These are phyloP conservation scores for Asarcornis scutulata DNA, from an alignment of 2,113 vertebrate genomes.

Conservation along the genomic window DNA sequence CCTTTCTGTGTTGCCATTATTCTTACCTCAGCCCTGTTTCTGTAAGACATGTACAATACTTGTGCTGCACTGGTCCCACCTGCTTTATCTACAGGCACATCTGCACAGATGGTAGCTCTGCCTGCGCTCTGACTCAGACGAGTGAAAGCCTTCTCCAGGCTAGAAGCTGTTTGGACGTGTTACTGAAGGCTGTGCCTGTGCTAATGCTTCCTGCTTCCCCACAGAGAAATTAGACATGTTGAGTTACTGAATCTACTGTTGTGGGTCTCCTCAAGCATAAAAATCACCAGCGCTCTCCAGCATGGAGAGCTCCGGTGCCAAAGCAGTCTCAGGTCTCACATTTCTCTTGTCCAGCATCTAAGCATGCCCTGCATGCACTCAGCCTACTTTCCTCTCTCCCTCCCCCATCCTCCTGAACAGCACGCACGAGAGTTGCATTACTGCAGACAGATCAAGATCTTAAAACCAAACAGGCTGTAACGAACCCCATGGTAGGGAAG, in stretches of 20 bases:
- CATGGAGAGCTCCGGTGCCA: neutral
- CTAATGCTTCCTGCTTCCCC: neutral
- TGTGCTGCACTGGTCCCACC: neutral
- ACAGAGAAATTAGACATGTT: neutral
- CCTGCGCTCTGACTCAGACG: neutral
- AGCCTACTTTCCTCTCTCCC: neutral
- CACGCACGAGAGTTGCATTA: accelerated
- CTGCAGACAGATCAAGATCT: neutral
- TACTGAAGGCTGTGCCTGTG: neutral
- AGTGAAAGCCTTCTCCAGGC: neutral
- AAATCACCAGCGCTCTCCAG: neutral
- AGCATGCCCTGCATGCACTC: neutral
- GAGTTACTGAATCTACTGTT: neutral
- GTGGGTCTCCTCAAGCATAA: neutral
- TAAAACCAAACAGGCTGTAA: neutral
- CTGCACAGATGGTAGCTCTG: neutral
- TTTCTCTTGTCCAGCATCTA: neutral
- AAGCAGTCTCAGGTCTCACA: neutral
- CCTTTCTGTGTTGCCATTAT: neutral
- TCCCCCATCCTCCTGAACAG: neutral
- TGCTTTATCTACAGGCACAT: neutral
- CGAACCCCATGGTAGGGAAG: neutral
- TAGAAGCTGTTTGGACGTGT: neutral
- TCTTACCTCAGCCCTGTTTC: neutral
- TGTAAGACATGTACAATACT: neutral